These are phyloP conservation scores for Echinometra lucunter DNA, from an alignment of 53 echinoderm and acorn worm genomes.

Conservation along the genomic window DNA sequence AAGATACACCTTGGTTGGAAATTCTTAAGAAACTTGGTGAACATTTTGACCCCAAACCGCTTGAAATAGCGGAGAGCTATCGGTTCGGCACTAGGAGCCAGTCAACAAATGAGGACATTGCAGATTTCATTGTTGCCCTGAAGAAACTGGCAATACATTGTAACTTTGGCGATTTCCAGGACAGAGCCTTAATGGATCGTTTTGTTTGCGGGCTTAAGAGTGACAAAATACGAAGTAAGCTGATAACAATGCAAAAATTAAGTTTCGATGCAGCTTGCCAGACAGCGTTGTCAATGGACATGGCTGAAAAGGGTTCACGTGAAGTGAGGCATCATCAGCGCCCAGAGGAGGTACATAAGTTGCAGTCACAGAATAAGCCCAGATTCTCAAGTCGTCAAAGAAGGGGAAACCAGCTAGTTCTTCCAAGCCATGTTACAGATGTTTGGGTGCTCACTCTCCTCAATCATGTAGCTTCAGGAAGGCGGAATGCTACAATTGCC, in stretches of 20 bases:
- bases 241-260: neutral
- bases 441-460: neutral
- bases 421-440: neutral
- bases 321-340: slow-evolving; percentile 2
- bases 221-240: neutral
- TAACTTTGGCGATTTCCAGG: too few relatives aligned
- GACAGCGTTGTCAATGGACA: slow-evolving; percentile 27
- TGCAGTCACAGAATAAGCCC: neutral
- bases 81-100: too few relatives aligned
- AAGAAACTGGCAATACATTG: too few relatives aligned
- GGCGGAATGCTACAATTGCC: neutral
- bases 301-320: slow-evolving; percentile 20
- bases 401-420: neutral
- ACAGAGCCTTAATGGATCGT: too few relatives aligned
- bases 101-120: too few relatives aligned
- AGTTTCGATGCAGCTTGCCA: neutral
- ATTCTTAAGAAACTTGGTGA: too few relatives aligned
- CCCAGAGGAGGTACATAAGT: neutral
- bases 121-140: too few relatives aligned
- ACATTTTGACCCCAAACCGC: too few relatives aligned
- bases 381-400: too few relatives aligned
- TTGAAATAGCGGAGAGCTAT: too few relatives aligned
- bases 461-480: neutral
- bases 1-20: too few relatives aligned
- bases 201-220: neutral